A percentile compares a stretch with the other conserved stretches of the same genome.
Evolutionary conservation across 2,797 vertebrate species (phyloP).

Genomic region (Chanos chanos): DNA sequence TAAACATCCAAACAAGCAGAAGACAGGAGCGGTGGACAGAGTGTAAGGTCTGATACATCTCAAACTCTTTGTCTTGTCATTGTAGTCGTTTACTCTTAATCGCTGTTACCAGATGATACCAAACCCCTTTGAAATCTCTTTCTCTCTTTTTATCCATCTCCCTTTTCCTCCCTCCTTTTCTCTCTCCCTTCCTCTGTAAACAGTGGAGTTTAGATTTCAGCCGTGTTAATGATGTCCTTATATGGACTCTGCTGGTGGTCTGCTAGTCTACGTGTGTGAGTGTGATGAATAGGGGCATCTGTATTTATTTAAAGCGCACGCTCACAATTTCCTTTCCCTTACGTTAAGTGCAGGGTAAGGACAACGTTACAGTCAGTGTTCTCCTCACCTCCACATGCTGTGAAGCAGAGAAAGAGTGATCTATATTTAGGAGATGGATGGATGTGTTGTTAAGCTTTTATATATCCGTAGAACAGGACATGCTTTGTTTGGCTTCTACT

Average conservation of each 20-base stretch:
- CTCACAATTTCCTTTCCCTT: not conserved
- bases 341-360: not conserved
- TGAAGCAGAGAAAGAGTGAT: not conserved
- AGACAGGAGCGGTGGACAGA: no score
- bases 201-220: not conserved
- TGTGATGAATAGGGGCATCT: not conserved
- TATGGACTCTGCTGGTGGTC: not conserved
- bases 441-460: not conserved
- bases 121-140: no score
- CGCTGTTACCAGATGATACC: no score
- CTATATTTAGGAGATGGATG: not conserved
- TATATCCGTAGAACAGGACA: not conserved
- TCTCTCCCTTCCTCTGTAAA: not conserved
- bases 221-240: not conserved
- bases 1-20: no score
- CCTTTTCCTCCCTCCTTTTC: not conserved
- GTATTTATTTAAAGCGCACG: not conserved
- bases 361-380: not conserved
- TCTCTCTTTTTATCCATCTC: not conserved
- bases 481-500: not conserved
- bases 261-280: not conserved
- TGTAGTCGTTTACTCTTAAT: no score
- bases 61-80: no score
- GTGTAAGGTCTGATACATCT: no score
- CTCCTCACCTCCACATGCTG: not conserved